Conservation (phyloP, 2,888 invertebrate species). For the Agonopterix subpropinquella region DNA sequence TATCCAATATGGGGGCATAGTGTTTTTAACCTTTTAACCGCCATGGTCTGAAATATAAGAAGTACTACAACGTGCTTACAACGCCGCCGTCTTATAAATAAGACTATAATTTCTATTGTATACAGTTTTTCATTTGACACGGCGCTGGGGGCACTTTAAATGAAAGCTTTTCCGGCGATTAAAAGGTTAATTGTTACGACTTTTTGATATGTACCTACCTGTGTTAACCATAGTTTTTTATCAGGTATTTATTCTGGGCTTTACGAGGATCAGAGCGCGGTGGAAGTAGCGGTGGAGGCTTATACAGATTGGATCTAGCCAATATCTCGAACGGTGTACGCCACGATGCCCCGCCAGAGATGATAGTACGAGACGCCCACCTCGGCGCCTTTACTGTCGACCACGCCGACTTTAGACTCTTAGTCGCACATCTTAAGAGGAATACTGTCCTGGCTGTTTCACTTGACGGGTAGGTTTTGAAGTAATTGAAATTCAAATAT, state of each 20-base stretch:
- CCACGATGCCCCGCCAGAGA: conserved; percentile 79
- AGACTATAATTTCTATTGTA: too few species aligned
- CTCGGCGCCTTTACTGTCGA: conserved; percentile 91
- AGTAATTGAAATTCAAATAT: too few species aligned
- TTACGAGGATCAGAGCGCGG: conserved; percentile 72
- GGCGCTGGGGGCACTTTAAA: too few species aligned
- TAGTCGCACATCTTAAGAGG: conserved; percentile 82
- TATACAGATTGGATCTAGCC: conserved; percentile 85
- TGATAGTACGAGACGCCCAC: conserved; percentile 79
- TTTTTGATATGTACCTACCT: too few species aligned
- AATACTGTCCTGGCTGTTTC: conserved; percentile 89
- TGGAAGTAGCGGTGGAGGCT: conserved; percentile 48
- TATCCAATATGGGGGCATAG: too few species aligned
- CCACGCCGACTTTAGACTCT: conserved; percentile 85
- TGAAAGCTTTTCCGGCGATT: too few species aligned
- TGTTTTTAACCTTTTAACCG: too few species aligned
- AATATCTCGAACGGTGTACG: conserved; percentile 85
- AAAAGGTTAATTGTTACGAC: too few species aligned
- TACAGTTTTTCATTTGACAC: too few species aligned
- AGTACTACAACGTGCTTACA: too few species aligned
- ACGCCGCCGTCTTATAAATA: too few species aligned
- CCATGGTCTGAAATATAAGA: too few species aligned
- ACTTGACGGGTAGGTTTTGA: conserved; percentile 80
- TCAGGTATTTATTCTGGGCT: conserved; percentile 88
- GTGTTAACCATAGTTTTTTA: not conserved